phyloP scores from a whole-genome alignment of 2,888 invertebrate genomes.

The Colletes collaris region DNA sequence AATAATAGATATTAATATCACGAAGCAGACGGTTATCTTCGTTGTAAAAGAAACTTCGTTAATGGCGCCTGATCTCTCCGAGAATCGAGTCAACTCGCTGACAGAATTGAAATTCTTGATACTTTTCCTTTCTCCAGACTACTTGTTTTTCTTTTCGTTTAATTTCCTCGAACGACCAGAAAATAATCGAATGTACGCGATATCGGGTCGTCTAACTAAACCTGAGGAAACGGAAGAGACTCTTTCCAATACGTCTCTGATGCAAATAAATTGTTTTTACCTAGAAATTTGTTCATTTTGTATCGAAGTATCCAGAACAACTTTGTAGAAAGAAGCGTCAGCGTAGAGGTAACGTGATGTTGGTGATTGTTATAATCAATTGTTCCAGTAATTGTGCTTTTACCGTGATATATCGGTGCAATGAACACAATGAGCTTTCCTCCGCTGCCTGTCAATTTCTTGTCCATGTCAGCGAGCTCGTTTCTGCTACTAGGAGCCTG shows the following conservation, averaged over 20 bases:
- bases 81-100: background rate
- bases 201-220: background rate
- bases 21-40: constrained; percentile 12
- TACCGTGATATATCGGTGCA: no score
- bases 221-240: background rate
- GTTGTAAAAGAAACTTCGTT: constrained; percentile 28
- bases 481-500: constrained; percentile 1
- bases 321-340: no score
- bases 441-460: background rate
- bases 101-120: constrained; percentile 30
- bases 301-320: no score
- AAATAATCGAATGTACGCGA: constrained; percentile 11
- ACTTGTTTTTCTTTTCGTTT: background rate
- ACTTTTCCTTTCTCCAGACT: background rate
- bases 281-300: no score
- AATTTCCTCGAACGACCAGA: constrained; percentile 5
- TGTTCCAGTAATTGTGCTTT: no score
- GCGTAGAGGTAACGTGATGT: no score
- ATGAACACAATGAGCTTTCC: background rate
- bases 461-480: background rate
- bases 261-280: constrained; percentile 32
- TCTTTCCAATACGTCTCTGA: background rate
- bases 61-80: background rate
- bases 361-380: no score
- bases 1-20: constrained; percentile 20